These are phyloP conservation scores for Peromyscus melanophrys DNA, from an alignment of 2,797 vertebrate genomes.

Conservation along the genomic window DNA sequence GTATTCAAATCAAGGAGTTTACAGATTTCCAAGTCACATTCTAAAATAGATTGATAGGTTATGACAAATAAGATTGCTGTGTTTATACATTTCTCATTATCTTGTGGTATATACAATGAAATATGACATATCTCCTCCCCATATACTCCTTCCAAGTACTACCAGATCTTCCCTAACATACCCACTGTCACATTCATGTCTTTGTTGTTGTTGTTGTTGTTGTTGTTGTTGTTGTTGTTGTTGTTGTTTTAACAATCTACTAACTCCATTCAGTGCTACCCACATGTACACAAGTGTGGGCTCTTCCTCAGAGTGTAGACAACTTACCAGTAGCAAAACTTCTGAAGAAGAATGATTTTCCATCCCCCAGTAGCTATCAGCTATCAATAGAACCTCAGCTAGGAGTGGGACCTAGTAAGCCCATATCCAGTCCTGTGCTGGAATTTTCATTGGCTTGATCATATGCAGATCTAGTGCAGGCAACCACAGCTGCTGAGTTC, in stretches of 20 bases:
- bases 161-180: not conserved
- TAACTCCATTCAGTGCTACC: not conserved
- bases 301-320: too few relatives aligned
- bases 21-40: not conserved
- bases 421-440: not conserved
- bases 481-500: not conserved
- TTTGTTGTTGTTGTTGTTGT: not conserved
- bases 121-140: not conserved
- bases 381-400: not conserved
- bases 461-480: not conserved
- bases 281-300: not conserved
- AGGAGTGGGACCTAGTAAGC: not conserved
- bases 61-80: not conserved
- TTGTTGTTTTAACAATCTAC: not conserved
- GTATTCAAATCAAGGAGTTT: not conserved
- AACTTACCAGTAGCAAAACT: not conserved
- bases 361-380: not conserved
- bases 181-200: not conserved
- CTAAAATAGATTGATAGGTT: not conserved
- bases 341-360: not conserved
- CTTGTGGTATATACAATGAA: not conserved
- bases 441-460: not conserved
- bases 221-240: not conserved
- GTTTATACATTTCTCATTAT: not conserved
- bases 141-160: not conserved